Base-by-base conservation (phyloP, 2,113 vertebrate genomes). In the Myotis yumanensis region DNA sequence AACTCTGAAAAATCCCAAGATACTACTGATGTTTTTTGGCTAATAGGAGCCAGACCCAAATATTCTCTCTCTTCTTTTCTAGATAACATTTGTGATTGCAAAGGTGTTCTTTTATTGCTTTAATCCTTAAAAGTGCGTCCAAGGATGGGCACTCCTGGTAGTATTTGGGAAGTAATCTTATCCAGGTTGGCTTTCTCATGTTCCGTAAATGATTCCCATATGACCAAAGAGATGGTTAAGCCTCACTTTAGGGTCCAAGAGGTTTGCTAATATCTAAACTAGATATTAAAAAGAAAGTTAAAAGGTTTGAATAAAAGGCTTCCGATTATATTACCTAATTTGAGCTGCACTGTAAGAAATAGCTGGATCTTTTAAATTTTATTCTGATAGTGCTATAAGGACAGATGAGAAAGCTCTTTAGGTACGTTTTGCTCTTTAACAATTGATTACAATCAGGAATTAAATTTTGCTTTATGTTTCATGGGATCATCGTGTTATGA, bases 381-480 rank as follows among this genome's bases (percentile, higher is more conserved):
- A 37, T 30, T 52, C 11, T 48, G 37, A 93, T 10, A 86, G 11
- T 81, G 23, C 80, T 66, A 35, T 54, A 51, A 62, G 28, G 18
- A n/a, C 15, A 94, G 3, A 86, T n/a, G 10, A 84, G 35, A 68
- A 83, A 93, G 6, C 11, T 87, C 20, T 71, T 80, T 11, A 46
- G 46, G 16, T n/a, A n/a, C 10, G 1, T 62, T 7, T 83, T 72
- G 1, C 0, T 86, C 3, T 46, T 82, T 88, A 72, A 79, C n/a
- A 92, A 25, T 37, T 79, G 23, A 73, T 95, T 51, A 76, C 22
- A 59, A n/a, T 91, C 16, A 40, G 37, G 11, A 51, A 89, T 75
- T 84, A 86, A 51, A 11, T 80, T 95, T 86, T 91, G 52, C 22
- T 91, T 86, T 91, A 82, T 4, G 37, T 76, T 75, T 83, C 25